Conservation (phyloP, 2,888 invertebrate genomes). For the Temnothorax unifasciatus region DNA sequence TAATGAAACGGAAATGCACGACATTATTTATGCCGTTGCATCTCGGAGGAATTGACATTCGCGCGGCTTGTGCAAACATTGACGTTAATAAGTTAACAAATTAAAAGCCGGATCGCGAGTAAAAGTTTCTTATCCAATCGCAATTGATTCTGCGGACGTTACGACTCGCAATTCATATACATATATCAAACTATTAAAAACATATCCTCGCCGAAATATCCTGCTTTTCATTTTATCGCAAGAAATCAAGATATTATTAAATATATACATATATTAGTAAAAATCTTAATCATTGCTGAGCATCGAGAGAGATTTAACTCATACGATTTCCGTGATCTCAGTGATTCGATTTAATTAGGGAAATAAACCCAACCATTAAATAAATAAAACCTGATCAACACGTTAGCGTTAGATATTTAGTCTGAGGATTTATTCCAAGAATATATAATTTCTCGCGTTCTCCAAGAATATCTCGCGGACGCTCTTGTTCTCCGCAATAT, state of each 20-base stretch:
- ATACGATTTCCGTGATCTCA: background rate
- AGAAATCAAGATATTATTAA: background rate
- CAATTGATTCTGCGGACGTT: background rate
- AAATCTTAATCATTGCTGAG: background rate
- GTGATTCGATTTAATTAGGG: background rate
- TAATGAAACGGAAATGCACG: constrained; percentile 36
- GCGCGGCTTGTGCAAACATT: background rate
- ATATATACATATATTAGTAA: background rate
- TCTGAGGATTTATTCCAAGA: background rate
- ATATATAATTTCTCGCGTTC: constrained; percentile 10
- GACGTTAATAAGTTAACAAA: constrained; percentile 9
- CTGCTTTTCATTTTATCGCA: constrained; percentile 1
- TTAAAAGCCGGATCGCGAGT: background rate
- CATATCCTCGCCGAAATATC: background rate
- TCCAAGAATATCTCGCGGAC: background rate
- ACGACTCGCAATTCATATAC: background rate
- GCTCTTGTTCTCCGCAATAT: background rate
- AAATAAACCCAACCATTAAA: background rate
- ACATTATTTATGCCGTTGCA: constrained; percentile 24
- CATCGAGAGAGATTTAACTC: background rate
- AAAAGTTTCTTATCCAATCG: constrained; percentile 3
- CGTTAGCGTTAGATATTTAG: background rate
- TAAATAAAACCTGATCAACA: constrained; percentile 54
- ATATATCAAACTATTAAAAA: background rate
- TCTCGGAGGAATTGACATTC: constrained; percentile 14